Evolutionary conservation across 2,797 vertebrate species (phyloP), one percentile per base, ranked within the genome.

Genomic region (Epinephelus coioides): DNA sequence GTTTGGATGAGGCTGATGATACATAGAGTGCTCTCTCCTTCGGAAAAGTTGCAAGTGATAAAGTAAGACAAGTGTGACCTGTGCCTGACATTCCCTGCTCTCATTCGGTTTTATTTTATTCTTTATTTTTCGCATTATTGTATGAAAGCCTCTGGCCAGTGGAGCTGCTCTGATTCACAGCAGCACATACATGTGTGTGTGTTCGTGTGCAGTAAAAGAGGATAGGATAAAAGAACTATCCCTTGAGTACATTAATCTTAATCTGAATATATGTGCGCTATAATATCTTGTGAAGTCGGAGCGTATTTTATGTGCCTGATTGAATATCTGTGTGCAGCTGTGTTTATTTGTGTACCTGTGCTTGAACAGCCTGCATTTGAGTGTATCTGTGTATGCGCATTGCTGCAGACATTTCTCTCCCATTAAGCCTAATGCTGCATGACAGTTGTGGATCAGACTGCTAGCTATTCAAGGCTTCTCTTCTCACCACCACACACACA

Each of bases 401-500:
- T 21, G 79, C 82, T 43, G 76, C 72, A 90, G 83, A 92, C 87
- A 84, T 90, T 60, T 86, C 86, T 83, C 71, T 78, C 74, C 74
- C 66, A 86, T 89, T 83, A 84, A 72, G 56, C 70, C 70, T 94
- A 94, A 95, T 89, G 62, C 82, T 88, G 88, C 80, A 83, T 94
- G 94, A 95, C 94, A 95, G 92, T 93, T 94, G 86, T 94, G 88
- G 91, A 94, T 94, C 89, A 92, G 89, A 91, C 87, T 91, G 83
- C 81, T 66, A 92, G 92, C 89, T 82, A 91, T 93, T 90, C 82
- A 91, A 82, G 78, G 85, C 86, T 85, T 78, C 83, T 81, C 81
- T 83, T 55, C 38, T 73, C 69, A 70, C 67, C 13, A 25, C 68
- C 23, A 65, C 71, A 78, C 73, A 71, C 54, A 27, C 4, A 27